Evolutionary conservation across 2,113 vertebrate species (phyloP).

Genomic region (Lasiurus cinereus): DNA sequence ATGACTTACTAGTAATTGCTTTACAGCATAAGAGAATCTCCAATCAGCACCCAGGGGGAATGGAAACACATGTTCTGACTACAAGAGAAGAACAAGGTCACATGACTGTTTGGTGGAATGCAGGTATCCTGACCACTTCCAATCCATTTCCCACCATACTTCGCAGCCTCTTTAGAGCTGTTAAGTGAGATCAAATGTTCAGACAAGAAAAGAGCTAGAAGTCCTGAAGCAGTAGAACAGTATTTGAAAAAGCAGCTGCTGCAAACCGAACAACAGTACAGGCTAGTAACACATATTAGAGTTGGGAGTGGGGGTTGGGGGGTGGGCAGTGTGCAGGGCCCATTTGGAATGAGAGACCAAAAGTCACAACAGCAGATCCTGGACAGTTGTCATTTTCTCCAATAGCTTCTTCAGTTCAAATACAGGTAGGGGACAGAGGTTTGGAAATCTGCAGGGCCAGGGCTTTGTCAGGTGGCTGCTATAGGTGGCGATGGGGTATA

Average conservation of each 20-base stretch:
- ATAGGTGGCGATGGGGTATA: neutral
- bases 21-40: neutral
- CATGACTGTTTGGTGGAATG: neutral
- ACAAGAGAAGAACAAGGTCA: neutral
- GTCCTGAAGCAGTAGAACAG: neutral
- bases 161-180: constrained; percentile 3
- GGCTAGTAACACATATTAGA: neutral
- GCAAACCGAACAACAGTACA: rapidly evolving
- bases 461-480: neutral
- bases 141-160: neutral
- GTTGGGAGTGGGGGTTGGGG: too few relatives aligned
- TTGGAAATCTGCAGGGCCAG: neutral
- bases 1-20: neutral
- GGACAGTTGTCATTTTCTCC: neutral
- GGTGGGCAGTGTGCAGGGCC: neutral
- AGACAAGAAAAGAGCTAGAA: neutral
- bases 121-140: neutral
- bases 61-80: neutral
- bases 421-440: neutral
- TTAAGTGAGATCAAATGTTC: constrained; percentile 51
- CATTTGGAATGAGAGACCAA: neutral
- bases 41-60: neutral
- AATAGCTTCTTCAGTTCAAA: neutral
- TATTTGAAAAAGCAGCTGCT: neutral
- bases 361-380: neutral